These are phyloP conservation scores for Hipparchia semele DNA, from an alignment of 2,888 invertebrate genomes.

Conservation along the genomic window DNA sequence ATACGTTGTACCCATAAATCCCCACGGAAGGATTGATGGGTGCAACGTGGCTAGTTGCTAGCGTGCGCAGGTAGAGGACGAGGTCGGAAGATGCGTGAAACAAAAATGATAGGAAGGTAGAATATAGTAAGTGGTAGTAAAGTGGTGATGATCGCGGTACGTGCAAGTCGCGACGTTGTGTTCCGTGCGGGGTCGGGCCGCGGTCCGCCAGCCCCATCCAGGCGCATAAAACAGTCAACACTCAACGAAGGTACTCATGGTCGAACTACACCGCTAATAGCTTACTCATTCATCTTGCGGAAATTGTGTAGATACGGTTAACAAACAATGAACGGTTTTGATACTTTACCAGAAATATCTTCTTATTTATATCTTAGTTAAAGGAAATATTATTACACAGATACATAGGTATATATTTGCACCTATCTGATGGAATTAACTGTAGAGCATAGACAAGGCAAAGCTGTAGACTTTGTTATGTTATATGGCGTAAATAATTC, in stretches of 20 bases:
- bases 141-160: conserved; percentile 76
- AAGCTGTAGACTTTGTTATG: not conserved
- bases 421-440: conserved; percentile 14
- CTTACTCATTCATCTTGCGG: conserved; percentile 4
- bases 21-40: conserved; percentile 30
- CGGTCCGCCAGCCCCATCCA: conserved; percentile 33
- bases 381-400: conserved; percentile 6
- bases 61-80: conserved; percentile 74
- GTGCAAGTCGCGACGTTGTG: conserved; percentile 73
- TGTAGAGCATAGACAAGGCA: not conserved
- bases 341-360: conserved; percentile 20
- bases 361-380: not conserved
- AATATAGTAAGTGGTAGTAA: conserved; percentile 76
- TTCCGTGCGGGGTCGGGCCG: conserved; percentile 78
- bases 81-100: conserved; percentile 76
- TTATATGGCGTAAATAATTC: not conserved
- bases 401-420: not conserved
- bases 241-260: conserved; percentile 15
- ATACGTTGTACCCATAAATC: conserved; percentile 30
- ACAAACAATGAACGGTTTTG: conserved; percentile 21
- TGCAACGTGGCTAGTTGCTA: conserved; percentile 51
- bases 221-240: conserved; percentile 46
- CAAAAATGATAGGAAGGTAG: conserved; percentile 73
- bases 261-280: conserved; percentile 23
- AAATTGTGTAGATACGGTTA: conserved; percentile 24